These are phyloP conservation scores for Heliconius melpomene DNA, from an alignment of 1,140 invertebrate species.

Conservation along the genomic window DNA sequence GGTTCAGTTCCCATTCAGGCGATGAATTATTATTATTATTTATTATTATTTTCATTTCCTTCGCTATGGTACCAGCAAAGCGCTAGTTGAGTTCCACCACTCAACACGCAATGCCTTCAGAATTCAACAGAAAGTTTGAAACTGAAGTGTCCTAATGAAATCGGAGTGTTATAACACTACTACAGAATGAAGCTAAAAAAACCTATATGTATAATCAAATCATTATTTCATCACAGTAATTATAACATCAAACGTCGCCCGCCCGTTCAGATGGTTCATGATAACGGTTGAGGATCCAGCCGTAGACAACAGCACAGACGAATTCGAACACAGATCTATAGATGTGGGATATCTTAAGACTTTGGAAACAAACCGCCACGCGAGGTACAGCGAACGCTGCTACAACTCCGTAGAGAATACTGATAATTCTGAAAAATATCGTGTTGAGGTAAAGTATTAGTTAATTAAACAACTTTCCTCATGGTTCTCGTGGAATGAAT, in stretches of 20 bases:
- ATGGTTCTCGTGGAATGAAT: neutral
- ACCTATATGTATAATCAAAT: too few relatives aligned
- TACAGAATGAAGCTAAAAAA: too few relatives aligned
- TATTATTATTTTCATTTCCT: too few relatives aligned
- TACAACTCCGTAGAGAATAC: constrained; percentile 66
- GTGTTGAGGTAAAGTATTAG: constrained; percentile 53
- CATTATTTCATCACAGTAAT: constrained; percentile 45
- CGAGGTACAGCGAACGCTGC: constrained; percentile 66
- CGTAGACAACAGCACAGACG: constrained; percentile 53
- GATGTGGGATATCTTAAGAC: constrained; percentile 69
- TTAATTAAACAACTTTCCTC: neutral
- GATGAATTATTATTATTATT: too few relatives aligned
- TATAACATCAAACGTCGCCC: constrained; percentile 44
- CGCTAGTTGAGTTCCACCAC: too few relatives aligned
- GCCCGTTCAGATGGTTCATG: constrained; percentile 70
- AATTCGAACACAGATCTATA: constrained; percentile 43
- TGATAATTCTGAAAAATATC: constrained; percentile 63
- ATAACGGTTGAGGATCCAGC: constrained; percentile 69
- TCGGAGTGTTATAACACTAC: too few relatives aligned
- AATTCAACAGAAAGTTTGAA: too few relatives aligned
- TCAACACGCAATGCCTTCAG: too few relatives aligned
- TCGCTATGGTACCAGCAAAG: too few relatives aligned
- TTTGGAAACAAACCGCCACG: constrained; percentile 52
- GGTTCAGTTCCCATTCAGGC: too few relatives aligned
- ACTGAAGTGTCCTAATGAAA: too few relatives aligned